Percentiles rank a stretch among this genome's conserved stretches.
Conservation (phyloP, 1,140 invertebrate species). For the Drosophila willistoni region DNA sequence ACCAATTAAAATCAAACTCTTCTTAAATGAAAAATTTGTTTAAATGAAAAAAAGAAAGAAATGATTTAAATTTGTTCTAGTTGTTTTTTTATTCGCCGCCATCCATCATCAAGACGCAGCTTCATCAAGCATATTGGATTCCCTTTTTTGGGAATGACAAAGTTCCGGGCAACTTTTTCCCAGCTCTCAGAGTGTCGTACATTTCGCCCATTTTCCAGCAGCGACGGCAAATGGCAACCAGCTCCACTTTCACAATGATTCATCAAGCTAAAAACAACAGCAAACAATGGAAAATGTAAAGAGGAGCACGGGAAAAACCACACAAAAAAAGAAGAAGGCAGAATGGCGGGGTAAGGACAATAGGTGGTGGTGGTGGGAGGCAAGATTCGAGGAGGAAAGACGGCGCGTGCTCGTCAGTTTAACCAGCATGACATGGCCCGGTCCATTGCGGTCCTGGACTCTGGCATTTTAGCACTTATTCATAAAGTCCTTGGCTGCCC, state of each 20-base stretch:
- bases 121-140: slow-evolving; percentile 61
- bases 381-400: slow-evolving; percentile 7
- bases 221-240: slow-evolving; percentile 30
- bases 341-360: background rate
- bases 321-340: slow-evolving; percentile 6
- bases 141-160: slow-evolving; percentile 40
- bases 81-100: background rate
- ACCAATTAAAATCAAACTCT: no score
- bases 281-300: slow-evolving; percentile 39
- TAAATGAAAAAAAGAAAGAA: background rate
- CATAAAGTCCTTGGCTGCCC: slow-evolving; percentile 75
- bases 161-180: slow-evolving; percentile 38
- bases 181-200: slow-evolving; percentile 32
- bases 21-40: background rate
- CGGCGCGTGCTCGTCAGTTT: slow-evolving; percentile 76
- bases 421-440: slow-evolving; percentile 83
- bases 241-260: slow-evolving; percentile 73
- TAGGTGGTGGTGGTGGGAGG: background rate
- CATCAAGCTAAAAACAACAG: slow-evolving; percentile 64
- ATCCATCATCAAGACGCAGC: slow-evolving; percentile 57
- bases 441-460: slow-evolving; percentile 82
- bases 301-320: slow-evolving; percentile 31
- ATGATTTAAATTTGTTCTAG: no score
- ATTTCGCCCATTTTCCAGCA: slow-evolving; percentile 56
- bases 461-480: slow-evolving; percentile 83